Percentiles rank a stretch among this genome's conserved stretches.
These are phyloP conservation scores for Ivindomyrus marchei DNA, from an alignment of 2,113 vertebrate species.

Conservation along the genomic window DNA sequence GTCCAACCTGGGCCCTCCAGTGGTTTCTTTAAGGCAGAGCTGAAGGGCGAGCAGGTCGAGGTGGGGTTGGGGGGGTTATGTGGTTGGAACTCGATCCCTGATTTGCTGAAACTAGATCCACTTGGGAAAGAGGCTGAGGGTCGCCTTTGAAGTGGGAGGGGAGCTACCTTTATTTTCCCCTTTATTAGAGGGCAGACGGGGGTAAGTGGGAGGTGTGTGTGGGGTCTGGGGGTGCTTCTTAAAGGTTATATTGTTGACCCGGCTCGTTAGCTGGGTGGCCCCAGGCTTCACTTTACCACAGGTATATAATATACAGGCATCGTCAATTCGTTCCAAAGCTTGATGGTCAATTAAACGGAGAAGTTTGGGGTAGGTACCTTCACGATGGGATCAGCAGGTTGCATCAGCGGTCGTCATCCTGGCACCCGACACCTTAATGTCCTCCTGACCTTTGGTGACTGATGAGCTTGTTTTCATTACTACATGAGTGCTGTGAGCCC, in stretches of 20 bases:
- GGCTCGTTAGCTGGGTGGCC: not conserved
- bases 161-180: not conserved
- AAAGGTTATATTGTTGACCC: not conserved
- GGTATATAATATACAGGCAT: not conserved
- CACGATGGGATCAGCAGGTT: not conserved
- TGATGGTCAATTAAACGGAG: not conserved
- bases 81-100: constrained; percentile 27
- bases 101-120: constrained; percentile 52
- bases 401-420: not conserved
- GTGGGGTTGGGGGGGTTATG: constrained; percentile 10
- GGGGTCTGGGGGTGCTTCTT: not conserved
- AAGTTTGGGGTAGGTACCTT: not conserved
- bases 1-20: constrained; percentile 10
- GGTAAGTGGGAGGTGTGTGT: not conserved
- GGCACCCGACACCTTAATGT: not conserved
- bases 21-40: constrained; percentile 20
- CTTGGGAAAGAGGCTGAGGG: constrained; percentile 57
- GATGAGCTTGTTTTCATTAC: not conserved
- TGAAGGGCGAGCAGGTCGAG: not conserved
- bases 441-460: not conserved
- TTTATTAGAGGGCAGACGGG: not conserved
- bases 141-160: constrained; percentile 29
- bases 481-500: not conserved
- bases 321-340: not conserved
- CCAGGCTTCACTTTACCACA: not conserved